Evolutionary conservation across 2,888 invertebrate genomes (phyloP).

Genomic region (Sisyra terminalis): DNA sequence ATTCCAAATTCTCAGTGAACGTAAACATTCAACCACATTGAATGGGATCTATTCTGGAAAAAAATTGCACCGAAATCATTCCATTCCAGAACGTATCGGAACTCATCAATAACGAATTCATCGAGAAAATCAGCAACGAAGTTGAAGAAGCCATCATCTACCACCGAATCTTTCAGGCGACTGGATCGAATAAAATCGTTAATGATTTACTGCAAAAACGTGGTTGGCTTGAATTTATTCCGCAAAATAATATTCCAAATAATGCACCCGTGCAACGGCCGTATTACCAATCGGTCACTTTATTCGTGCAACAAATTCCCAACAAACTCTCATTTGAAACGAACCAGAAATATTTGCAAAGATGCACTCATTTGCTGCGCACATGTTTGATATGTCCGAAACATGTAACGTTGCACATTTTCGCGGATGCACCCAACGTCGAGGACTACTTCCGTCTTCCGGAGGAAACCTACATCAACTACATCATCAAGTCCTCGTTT

Average conservation of each 20-base stretch:
- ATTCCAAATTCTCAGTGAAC: too few species aligned
- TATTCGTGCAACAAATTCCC: too few species aligned
- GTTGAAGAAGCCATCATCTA: constrained; percentile 48
- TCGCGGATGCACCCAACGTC: constrained; percentile 25
- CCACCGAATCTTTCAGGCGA: constrained; percentile 41
- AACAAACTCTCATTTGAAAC: not conserved
- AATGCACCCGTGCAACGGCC: too few species aligned
- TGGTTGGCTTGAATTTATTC: constrained; percentile 53
- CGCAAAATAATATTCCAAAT: not conserved
- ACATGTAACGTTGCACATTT: constrained; percentile 24
- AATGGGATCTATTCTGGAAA: too few species aligned
- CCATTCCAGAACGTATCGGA: too few species aligned
- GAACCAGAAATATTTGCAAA: not conserved
- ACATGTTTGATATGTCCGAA: too few species aligned
- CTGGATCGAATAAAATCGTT: constrained; percentile 54
- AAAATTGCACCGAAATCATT: too few species aligned
- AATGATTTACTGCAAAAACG: constrained; percentile 48
- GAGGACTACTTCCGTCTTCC: constrained; percentile 28
- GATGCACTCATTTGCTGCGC: too few species aligned
- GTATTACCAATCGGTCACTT: too few species aligned
- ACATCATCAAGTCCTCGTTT: too few species aligned
- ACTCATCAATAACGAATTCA: constrained; percentile 30
- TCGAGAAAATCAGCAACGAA: constrained; percentile 43
- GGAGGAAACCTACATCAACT: constrained; percentile 11
- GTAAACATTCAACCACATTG: too few species aligned